Evolutionary conservation across 2,797 vertebrate genomes (phyloP).

Genomic region (Enteromius unitaeniatus): DNA sequence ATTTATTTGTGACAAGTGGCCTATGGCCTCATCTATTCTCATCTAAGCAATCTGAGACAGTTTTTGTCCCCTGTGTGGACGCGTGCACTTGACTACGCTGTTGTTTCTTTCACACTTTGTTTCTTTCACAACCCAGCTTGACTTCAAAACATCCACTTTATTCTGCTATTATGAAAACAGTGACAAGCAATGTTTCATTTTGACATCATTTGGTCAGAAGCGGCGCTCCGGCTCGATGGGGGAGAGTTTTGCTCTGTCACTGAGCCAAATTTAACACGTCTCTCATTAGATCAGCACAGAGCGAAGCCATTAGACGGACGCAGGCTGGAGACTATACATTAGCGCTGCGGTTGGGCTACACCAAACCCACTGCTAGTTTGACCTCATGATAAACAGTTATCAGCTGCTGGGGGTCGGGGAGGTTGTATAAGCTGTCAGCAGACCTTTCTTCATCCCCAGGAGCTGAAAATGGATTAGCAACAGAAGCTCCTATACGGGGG

Average conservation of each 20-base stretch:
- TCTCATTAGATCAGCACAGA: conserved; percentile 30
- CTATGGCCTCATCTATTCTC: conserved; percentile 45
- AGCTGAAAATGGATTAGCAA: conserved; percentile 16
- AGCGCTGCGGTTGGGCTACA: conserved; percentile 23
- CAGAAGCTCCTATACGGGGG: background rate
- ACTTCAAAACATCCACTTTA: conserved; percentile 8
- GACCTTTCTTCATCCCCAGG: conserved; percentile 33
- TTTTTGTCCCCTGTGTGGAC: conserved; percentile 26
- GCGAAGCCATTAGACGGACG: conserved; percentile 11
- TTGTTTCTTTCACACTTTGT: background rate
- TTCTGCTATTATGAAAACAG: background rate
- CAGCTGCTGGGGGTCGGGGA: conserved; percentile 44
- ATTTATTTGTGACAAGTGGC: conserved; percentile 64
- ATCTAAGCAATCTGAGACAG: conserved; percentile 46
- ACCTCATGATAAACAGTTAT: conserved; percentile 27
- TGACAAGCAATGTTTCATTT: conserved; percentile 25
- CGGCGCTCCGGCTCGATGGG: background rate
- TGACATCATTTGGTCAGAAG: conserved; percentile 10
- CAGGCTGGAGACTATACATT: conserved; percentile 23
- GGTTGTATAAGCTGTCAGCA: conserved; percentile 53
- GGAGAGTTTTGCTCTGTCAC: background rate
- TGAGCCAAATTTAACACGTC: conserved; percentile 10
- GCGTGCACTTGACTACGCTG: background rate
- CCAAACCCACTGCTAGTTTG: conserved; percentile 3
- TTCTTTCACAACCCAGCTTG: conserved; percentile 16